These are phyloP conservation scores for Anthopleura sola DNA, from an alignment of 64 coral and sea anemone genomes.

Conservation along the genomic window DNA sequence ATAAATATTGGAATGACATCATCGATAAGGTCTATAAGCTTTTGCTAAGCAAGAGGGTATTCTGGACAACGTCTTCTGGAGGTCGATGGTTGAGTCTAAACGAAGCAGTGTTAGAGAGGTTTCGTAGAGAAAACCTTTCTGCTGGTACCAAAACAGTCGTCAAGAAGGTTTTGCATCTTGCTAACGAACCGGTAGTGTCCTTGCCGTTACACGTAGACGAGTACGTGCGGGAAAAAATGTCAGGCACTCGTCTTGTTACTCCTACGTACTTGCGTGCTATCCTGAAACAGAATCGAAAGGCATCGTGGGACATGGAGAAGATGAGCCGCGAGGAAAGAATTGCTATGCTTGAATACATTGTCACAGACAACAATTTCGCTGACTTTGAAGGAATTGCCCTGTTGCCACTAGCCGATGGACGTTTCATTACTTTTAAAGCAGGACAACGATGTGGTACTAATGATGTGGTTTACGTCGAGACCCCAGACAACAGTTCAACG, in stretches of 20 bases:
- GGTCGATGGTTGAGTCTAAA: constrained; percentile 45
- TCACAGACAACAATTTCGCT: constrained; percentile 41
- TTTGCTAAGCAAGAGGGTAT: constrained; percentile 22
- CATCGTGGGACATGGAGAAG: constrained; percentile 19
- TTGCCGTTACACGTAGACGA: constrained; percentile 31
- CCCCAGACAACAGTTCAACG: constrained; percentile 19
- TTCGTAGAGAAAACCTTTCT: not conserved
- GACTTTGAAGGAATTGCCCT: constrained; percentile 56
- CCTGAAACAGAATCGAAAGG: constrained; percentile 34
- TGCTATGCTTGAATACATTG: constrained; percentile 59
- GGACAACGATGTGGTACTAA: constrained; percentile 4
- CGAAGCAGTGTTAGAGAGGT: constrained; percentile 31
- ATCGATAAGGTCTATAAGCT: constrained; percentile 51
- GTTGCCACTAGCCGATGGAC: constrained; percentile 72
- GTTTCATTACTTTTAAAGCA: constrained; percentile 52
- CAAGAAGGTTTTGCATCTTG: constrained; percentile 26
- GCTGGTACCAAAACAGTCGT: constrained; percentile 24
- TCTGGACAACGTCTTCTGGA: constrained; percentile 43
- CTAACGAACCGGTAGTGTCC: constrained; percentile 58
- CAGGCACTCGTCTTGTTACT: constrained; percentile 19
- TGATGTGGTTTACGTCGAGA: constrained; percentile 55
- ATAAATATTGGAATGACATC: constrained; percentile 58
- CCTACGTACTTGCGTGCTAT: constrained; percentile 16
- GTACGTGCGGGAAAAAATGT: constrained; percentile 1
- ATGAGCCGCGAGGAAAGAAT: constrained; percentile 38